Evolutionary conservation across 92 coral and sea anemone genomes (phyloP), one percentile per base, ranked within the genome.

Genomic region (Epizoanthus ramosus): DNA sequence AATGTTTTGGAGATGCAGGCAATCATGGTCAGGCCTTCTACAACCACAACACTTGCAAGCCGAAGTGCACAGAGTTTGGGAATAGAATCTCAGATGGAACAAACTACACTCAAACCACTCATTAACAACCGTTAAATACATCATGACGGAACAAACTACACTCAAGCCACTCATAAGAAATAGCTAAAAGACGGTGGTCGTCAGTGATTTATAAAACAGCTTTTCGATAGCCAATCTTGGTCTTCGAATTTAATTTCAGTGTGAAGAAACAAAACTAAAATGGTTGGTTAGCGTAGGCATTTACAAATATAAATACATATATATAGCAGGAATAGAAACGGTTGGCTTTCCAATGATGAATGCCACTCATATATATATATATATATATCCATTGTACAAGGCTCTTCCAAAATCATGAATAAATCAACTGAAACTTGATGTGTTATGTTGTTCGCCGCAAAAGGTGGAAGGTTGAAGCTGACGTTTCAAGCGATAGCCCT

Each of bases 1-100:
- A 61, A 14, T 77, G 71, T 41, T 8, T 59, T 61, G 15, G 82
- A 77, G 71, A 60, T 77, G 82, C 23, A n/a, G 37, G 63, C 82
- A 21, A 54, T 76, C 21, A 76, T 24, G 52, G 63, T 57, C 14
- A 15, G 35, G 6, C 25, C 59, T 50, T 61, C 82, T 35, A 77
- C 82, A 21, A 16, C 59, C 1, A 24, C 45, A 22, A 23, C 82
- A 37, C 61, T 17, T 21, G 24, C 47, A 17, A 22, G 63, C 70
- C 37, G 33, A 9, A 59, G 57, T 60, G 17, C 8, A 17, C 45
- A 17, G 61, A 59, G 17, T 54, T 75, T 75, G 43, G n/a, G 81
- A 75, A 41, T 41, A n/a, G 71, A 67, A 41, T 15, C 71, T 19
- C 16, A 25, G 15, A 35, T 50, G 10, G n/a, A 41, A 3, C 21